Evolutionary conservation across 1,140 invertebrate species (phyloP).

Genomic region (Nephotettix cincticeps): DNA sequence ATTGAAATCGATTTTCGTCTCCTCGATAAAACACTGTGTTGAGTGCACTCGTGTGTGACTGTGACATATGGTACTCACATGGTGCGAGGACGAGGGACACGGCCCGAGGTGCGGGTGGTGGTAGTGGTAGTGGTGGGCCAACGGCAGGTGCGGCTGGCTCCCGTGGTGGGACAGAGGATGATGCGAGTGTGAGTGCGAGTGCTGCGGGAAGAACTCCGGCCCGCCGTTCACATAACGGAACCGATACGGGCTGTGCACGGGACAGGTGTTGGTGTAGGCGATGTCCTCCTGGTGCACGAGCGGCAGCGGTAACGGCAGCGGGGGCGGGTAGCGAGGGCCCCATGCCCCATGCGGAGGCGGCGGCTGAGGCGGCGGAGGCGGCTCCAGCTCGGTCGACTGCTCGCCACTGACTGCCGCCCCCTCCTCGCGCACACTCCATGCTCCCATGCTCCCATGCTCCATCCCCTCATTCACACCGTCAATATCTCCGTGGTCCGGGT

Average conservation of each 20-base stretch:
- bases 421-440: constrained; percentile 6
- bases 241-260: constrained; percentile 63
- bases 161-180: constrained; percentile 35
- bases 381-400: constrained; percentile 24
- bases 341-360: constrained; percentile 33
- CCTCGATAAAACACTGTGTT: no score
- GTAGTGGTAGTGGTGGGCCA: constrained; percentile 33
- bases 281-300: constrained; percentile 22
- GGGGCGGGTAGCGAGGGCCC: constrained; percentile 31
- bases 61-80: constrained; percentile 34
- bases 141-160: constrained; percentile 43
- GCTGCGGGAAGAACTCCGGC: constrained; percentile 53
- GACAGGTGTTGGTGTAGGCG: constrained; percentile 48
- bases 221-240: constrained; percentile 59
- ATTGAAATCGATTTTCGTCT: no score
- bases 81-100: constrained; percentile 25
- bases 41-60: no score
- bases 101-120: constrained; percentile 26
- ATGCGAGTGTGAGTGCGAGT: constrained; percentile 35
- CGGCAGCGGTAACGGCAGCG: constrained; percentile 27
- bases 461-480: constrained; percentile 21
- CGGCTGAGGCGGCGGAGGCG: constrained; percentile 27
- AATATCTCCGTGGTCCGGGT: constrained; percentile 17
- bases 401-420: neutral
- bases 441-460: constrained; percentile 10